Base-by-base conservation (phyloP, 1,140 invertebrate genomes). In the Zaprionus ghesquierei region DNA sequence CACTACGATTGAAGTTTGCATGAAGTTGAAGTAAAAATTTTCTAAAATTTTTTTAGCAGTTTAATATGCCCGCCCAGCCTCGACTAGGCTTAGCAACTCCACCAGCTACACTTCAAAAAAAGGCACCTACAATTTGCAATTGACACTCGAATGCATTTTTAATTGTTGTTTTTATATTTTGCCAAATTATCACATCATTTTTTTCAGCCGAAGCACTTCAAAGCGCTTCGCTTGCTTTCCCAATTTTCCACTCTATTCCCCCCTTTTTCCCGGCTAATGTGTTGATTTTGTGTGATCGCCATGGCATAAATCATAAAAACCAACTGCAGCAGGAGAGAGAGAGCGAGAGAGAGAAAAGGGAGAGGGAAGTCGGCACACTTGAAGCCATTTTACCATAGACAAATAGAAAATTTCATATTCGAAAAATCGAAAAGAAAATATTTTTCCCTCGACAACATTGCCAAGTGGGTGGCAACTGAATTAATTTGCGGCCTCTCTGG, bases 381-480 rank as follows among this genome's bases (percentile, higher is more conserved):
- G 50, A 63, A 51, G 33, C 23, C 41, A 77, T 81, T 81, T 79
- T 63, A 76, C 55, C 41, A 46, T 50, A 29, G 27, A 63, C 62
- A 58, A 84, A 76, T 69, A 63, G 65, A 72, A 82, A 82, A 59
- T 50, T 35, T 59, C 44, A 71, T 64, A 75, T 85, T 53, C 64
- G 51, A 74, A 74, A n/a, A 74, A 82, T 79, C 53, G 35, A 76
- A 87, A 82, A 73, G 79, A 87, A 89, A 89, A 89, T 81, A 89
- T 87, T 81, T 41, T 79, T 72, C 60, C 61, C 63, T 74, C 72
- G 78, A 74, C 76, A 77, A 72, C 55, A 60, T 25, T 63, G 74
- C 76, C 79, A 87, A 87, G 84, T 89, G 84, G 84, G 84, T 87
- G 82, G 82, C 82, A 82, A 81, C 79, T 89, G 82, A 87, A 87